Evolutionary conservation across 2,888 invertebrate genomes (phyloP).

Genomic region (Ptychoptera albimana): DNA sequence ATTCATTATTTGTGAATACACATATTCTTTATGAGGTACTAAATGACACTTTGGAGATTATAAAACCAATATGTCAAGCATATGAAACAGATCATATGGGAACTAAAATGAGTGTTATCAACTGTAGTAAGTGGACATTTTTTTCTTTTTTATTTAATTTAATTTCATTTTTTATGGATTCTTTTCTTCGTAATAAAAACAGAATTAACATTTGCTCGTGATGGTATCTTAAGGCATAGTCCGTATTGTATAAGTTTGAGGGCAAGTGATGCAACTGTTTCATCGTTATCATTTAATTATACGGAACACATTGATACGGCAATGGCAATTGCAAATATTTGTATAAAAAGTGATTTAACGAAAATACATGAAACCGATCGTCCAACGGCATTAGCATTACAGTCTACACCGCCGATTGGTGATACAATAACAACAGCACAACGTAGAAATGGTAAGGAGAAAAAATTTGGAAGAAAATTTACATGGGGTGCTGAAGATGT

Average conservation of each 20-base stretch:
- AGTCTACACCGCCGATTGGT: constrained; percentile 3
- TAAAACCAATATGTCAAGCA: constrained; percentile 22
- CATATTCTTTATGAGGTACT: constrained; percentile 22
- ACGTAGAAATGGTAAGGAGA: constrained; percentile 3
- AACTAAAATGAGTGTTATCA: constrained; percentile 24
- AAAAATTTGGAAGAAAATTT: constrained; percentile 5
- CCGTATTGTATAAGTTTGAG: constrained; percentile 36
- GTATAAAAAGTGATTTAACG: constrained; percentile 25
- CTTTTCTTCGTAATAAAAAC: not conserved
- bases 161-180: not conserved
- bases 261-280: constrained; percentile 35
- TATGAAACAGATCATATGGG: constrained; percentile 26
- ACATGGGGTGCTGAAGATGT: constrained; percentile 17
- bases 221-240: constrained; percentile 20
- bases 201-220: constrained; percentile 25
- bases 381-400: constrained; percentile 22
- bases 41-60: constrained; percentile 20
- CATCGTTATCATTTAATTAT: not conserved
- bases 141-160: not conserved
- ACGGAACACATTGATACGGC: not conserved
- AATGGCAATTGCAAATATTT: constrained; percentile 25
- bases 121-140: constrained; percentile 24
- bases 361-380: constrained; percentile 22
- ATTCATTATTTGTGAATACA: constrained; percentile 22
- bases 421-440: not conserved